Evolutionary conservation across 30 jellyfish, hydroid and myxozoan species (phyloP), one percentile per base, ranked within the genome.

Genomic region (Aurelia sp.): DNA sequence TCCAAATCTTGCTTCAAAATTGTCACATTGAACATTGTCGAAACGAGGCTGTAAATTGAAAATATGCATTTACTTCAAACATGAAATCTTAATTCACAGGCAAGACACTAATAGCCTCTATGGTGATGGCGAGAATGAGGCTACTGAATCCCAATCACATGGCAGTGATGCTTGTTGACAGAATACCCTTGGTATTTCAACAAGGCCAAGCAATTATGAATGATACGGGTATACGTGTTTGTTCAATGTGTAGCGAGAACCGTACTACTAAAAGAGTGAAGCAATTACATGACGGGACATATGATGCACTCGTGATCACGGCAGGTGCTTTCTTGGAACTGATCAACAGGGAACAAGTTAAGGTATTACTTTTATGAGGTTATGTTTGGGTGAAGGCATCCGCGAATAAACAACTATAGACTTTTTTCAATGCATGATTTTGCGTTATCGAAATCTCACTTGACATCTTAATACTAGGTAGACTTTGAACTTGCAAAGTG

Each of bases 251-350:
- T 71, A 88, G 97, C 11, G 97, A 90, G 79, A 90, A 90, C 52
- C 84, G 88, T 19, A 90, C 97, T 3, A 33, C 74, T 15, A 73
- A 79, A 18, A 70, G 76, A 30, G 75, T 90, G 62, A 77, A 76
- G 55, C 91, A 75, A 40, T 37, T 90, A 10, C 86, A 76, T 58
- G 89, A 90, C 61, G 92, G 91, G 63, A 33, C 81, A 17, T 90
- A 19, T 78, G 97, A 90, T 71, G 97, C 85, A 40, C 85, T 90
- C 33, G 97, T 90, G 6, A 81, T 90, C 79, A 90, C 97, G 18
- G 97, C 95, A 11, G 97, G 95, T 23, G 85, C 96, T 27, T 83
- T 90, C 83, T 22, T 30, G 31, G 97, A 89, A 75, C 11, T 90
- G 96, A 37, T 90, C 60, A 66, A 71, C 65, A 71, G 91, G 47